Evolutionary conservation across 2,797 vertebrate genomes (phyloP).

Genomic region (Alca torda): DNA sequence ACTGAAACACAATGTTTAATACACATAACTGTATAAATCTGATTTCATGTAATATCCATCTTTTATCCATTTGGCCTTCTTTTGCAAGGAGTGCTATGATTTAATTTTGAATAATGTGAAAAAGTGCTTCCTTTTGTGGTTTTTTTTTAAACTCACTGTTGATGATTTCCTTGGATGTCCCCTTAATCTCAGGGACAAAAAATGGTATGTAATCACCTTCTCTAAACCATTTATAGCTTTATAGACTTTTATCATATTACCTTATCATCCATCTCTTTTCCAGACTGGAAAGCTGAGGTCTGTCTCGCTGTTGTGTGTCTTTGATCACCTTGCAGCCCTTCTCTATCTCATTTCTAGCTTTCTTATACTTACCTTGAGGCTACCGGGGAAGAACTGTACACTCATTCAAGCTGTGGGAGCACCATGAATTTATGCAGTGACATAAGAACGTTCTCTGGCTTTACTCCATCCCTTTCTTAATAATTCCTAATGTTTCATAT

Average conservation of each 20-base stretch:
- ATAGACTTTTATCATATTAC: not conserved
- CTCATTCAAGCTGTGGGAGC: not conserved
- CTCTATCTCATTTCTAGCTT: not conserved
- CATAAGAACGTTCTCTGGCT: not conserved
- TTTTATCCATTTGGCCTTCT: not conserved
- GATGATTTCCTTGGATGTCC: not conserved
- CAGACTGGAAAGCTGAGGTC: not conserved
- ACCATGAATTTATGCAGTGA: not conserved
- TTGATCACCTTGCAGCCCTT: not conserved
- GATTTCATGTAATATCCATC: not conserved
- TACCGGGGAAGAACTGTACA: not conserved
- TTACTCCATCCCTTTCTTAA: not conserved
- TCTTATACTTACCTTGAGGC: not conserved
- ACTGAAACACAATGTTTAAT: not conserved
- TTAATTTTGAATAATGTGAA: not conserved
- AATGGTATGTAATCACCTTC: not conserved
- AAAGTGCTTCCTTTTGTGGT: not conserved
- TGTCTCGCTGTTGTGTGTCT: not conserved
- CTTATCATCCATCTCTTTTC: not conserved
- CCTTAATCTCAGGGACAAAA: not conserved
- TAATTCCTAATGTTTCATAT: not conserved
- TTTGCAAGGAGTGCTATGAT: not conserved
- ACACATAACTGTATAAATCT: not conserved
- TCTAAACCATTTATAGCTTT: not conserved
- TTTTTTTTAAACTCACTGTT: not conserved